A percentile compares a stretch with the other conserved stretches of the same genome.
phyloP scores from a whole-genome alignment of 2,113 vertebrate species.

The Pleuronectes platessa region DNA sequence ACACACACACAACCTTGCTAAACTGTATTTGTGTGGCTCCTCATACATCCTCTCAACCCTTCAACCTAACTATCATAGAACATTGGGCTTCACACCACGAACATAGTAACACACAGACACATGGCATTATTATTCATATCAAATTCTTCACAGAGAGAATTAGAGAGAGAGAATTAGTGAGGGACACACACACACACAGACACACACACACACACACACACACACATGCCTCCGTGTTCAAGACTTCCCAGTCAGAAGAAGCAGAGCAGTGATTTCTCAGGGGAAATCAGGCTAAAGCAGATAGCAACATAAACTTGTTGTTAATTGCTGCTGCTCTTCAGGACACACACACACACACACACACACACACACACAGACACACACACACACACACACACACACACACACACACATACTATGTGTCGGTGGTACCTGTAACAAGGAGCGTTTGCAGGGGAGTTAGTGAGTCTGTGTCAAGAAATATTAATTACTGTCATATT shows the following conservation, averaged over 20 bases:
- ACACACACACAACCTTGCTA: background rate
- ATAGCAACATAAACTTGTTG: slow-evolving; percentile 71
- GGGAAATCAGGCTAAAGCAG: slow-evolving; percentile 80
- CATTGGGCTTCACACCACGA: no score
- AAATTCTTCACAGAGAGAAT: slow-evolving; percentile 47
- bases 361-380: slow-evolving; percentile 12
- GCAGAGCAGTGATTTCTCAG: slow-evolving; percentile 71
- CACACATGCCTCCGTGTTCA: slow-evolving; percentile 12
- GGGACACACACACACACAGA: background rate
- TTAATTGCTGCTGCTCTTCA: slow-evolving; percentile 74
- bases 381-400: slow-evolving; percentile 44
- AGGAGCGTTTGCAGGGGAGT: slow-evolving; percentile 34
- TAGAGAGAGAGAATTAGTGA: slow-evolving; percentile 16
- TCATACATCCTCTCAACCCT: background rate
- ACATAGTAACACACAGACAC: background rate
- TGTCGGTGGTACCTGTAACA: slow-evolving; percentile 47
- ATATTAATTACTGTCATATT: slow-evolving; percentile 63
- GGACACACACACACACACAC: slow-evolving; percentile 43
- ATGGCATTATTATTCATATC: slow-evolving; percentile 41
- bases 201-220: slow-evolving; percentile 17
- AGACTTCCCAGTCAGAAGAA: slow-evolving; percentile 65
- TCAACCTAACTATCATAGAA: background rate
- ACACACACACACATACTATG: no score
- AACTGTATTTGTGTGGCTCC: background rate
- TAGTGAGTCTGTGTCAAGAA: slow-evolving; percentile 48